A percentile compares a stretch with the other conserved stretches of the same genome.
Conservation (phyloP, 1,140 invertebrate genomes). For the Aphelenchoides fujianensis region DNA sequence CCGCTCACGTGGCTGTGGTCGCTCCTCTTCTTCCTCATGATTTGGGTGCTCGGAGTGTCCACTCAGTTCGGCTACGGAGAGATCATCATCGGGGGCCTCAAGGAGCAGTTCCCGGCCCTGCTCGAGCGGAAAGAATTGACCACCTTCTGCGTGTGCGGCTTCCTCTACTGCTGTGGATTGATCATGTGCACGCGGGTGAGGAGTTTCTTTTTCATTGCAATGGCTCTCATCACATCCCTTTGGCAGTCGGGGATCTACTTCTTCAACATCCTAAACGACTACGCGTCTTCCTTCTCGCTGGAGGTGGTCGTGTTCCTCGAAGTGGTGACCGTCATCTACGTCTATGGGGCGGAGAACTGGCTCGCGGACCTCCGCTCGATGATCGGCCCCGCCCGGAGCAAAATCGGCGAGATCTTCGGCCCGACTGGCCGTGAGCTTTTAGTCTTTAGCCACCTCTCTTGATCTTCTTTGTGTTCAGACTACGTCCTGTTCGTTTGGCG, state of each 20-base stretch:
- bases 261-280: conserved; percentile 47
- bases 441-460: no score
- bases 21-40: conserved; percentile 64
- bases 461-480: conserved; percentile 6
- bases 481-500: conserved; percentile 6
- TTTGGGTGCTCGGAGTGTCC: conserved; percentile 63
- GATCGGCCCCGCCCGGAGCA: conserved; percentile 9
- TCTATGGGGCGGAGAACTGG: conserved; percentile 32
- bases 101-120: conserved; percentile 49
- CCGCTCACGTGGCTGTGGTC: conserved; percentile 65
- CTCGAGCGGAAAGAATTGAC: conserved; percentile 29
- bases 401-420: conserved; percentile 8
- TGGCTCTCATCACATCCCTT: no score
- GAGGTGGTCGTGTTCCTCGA: conserved; percentile 34
- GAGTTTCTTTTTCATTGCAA: neutral
- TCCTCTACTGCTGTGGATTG: conserved; percentile 39
- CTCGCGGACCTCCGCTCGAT: neutral
- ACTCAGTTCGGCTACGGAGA: conserved; percentile 55
- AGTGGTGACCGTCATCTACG: conserved; percentile 34
- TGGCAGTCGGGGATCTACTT: conserved; percentile 42
- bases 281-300: conserved; percentile 37
- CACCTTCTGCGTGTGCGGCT: conserved; percentile 35
- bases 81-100: conserved; percentile 49
- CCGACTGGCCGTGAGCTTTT: conserved; percentile 1
- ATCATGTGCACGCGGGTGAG: conserved; percentile 39